phyloP scores from a whole-genome alignment of 1,140 invertebrate species.

The Gonatopus flavifemur region DNA sequence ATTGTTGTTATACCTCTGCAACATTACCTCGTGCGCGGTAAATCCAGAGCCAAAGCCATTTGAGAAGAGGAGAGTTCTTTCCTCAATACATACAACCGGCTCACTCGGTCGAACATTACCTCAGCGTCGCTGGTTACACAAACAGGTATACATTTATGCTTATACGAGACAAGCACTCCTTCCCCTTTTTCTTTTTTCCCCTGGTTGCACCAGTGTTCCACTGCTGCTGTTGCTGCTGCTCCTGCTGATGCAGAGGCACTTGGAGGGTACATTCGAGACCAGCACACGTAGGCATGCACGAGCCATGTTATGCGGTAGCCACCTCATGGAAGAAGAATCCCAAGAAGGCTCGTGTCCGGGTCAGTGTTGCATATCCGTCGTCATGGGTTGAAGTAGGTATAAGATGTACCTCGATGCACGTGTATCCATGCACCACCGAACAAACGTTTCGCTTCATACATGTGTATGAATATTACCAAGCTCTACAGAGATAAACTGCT shows the following conservation, averaged over 20 bases:
- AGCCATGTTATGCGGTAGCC: constrained; percentile 23
- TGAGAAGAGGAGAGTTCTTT: too few relatives aligned
- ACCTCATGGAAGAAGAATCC: too few relatives aligned
- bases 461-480: too few relatives aligned
- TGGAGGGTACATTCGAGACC: constrained; percentile 8
- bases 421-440: constrained; percentile 23
- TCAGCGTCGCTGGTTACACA: too few relatives aligned
- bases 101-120: too few relatives aligned
- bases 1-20: too few relatives aligned
- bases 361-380: constrained; percentile 33
- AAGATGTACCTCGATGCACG: constrained; percentile 30
- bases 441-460: too few relatives aligned
- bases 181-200: background rate
- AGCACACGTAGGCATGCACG: constrained; percentile 10
- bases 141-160: background rate
- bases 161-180: background rate
- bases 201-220: background rate
- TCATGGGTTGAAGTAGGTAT: constrained; percentile 8
- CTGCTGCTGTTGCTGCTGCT: background rate
- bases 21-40: too few relatives aligned
- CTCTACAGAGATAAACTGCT: too few relatives aligned
- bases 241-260: background rate
- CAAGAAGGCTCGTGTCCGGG: constrained; percentile 29
- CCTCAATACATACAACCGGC: too few relatives aligned
- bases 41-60: too few relatives aligned